Evolutionary conservation across 2,888 invertebrate species (phyloP).

Genomic region (Silvanus unidentatus): DNA sequence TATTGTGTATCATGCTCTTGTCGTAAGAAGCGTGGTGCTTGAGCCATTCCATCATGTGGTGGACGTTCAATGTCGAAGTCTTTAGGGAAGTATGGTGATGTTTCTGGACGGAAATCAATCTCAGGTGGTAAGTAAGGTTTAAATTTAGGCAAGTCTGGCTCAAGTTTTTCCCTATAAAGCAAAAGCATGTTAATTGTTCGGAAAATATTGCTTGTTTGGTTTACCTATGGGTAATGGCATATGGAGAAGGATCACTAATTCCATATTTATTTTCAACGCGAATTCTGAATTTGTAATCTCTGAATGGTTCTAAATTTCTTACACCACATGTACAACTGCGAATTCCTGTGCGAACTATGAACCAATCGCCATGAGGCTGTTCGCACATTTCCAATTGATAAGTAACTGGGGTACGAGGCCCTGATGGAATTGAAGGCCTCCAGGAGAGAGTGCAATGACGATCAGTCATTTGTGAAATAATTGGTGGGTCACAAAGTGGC

Average conservation of each 20-base stretch:
- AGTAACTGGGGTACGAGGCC: conserved; percentile 83
- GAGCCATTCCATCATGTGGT: conserved; percentile 76
- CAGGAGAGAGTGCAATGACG: conserved; percentile 83
- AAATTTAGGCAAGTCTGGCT: conserved; percentile 74
- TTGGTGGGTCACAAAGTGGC: conserved; percentile 84
- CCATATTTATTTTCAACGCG: conserved; percentile 96
- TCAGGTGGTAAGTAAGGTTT: conserved; percentile 75
- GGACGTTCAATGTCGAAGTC: conserved; percentile 87
- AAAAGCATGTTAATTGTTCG: neutral
- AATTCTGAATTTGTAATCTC: conserved; percentile 92
- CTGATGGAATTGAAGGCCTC: conserved; percentile 87
- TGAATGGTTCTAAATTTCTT: conserved; percentile 81
- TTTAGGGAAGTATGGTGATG: conserved; percentile 83
- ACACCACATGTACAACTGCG: conserved; percentile 87
- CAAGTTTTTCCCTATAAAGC: conserved; percentile 59
- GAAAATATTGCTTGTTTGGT: conserved; percentile 8
- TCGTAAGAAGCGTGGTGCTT: conserved; percentile 80
- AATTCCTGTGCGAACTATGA: conserved; percentile 76
- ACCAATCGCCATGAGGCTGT: conserved; percentile 89
- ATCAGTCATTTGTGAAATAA: conserved; percentile 89
- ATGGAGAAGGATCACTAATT: conserved; percentile 92
- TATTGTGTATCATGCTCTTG: conserved; percentile 84
- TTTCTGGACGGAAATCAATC: conserved; percentile 77
- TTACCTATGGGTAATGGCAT: conserved; percentile 67
- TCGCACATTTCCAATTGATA: conserved; percentile 95